Percentiles rank a stretch among this genome's conserved stretches.
Conservation (phyloP, 1,140 invertebrate genomes). For the Ridgeia piscesae region DNA sequence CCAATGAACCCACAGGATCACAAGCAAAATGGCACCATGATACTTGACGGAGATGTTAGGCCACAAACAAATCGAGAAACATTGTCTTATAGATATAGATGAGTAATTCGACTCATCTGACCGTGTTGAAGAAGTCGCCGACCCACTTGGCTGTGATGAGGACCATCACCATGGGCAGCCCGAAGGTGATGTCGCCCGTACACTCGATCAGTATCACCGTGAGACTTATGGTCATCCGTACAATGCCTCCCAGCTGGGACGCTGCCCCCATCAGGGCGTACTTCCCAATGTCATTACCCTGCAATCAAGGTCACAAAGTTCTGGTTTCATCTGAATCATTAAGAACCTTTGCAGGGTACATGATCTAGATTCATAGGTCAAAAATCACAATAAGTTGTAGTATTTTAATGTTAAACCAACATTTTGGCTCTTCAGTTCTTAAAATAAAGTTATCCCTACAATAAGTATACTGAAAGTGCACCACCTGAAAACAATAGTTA, state of each 20-base stretch:
- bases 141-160: slow-evolving; percentile 95
- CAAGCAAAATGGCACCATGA: too few relatives aligned
- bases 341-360: background rate
- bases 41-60: too few relatives aligned
- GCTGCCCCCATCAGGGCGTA: slow-evolving; percentile 96
- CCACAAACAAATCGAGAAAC: too few relatives aligned
- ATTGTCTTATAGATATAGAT: background rate
- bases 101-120: slow-evolving; percentile 39
- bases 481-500: too few relatives aligned
- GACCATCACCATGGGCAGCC: slow-evolving; percentile 79
- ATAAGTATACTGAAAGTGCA: too few relatives aligned
- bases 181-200: slow-evolving; percentile 92
- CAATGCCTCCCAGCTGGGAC: slow-evolving; percentile 91
- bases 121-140: slow-evolving; percentile 96
- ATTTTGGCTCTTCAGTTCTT: too few relatives aligned
- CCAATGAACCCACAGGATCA: too few relatives aligned
- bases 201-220: slow-evolving; percentile 96
- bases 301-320: background rate
- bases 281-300: slow-evolving; percentile 54
- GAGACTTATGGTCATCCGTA: slow-evolving; percentile 94
- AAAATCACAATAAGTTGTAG: background rate
- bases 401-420: background rate
- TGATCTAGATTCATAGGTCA: background rate
- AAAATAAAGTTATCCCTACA: too few relatives aligned
- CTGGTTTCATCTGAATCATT: background rate